A percentile compares a stretch with the other conserved stretches of the same genome.
These are phyloP conservation scores for Bujurquina vittata DNA, from an alignment of 2,113 vertebrate species.

Conservation along the genomic window DNA sequence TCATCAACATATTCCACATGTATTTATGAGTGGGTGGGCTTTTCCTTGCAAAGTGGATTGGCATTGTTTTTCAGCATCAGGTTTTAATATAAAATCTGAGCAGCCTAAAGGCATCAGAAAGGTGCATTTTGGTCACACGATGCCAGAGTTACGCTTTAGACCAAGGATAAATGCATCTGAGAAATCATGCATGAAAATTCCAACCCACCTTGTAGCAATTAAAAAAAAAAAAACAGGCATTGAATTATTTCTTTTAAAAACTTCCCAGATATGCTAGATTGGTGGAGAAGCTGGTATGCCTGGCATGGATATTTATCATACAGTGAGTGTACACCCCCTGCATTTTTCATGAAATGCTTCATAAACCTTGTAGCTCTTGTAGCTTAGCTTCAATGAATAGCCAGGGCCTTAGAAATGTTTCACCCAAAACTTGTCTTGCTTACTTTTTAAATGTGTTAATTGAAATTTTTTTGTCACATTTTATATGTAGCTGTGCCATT, in stretches of 20 bases:
- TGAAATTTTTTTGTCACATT: background rate
- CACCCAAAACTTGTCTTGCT: background rate
- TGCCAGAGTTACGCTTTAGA: background rate
- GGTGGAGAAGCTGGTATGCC: no score
- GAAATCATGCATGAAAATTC: background rate
- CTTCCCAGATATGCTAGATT: background rate
- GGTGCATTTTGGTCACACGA: background rate
- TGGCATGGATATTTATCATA: background rate
- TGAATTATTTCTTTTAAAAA: background rate
- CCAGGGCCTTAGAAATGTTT: background rate
- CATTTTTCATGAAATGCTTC: background rate
- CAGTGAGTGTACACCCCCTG: background rate
- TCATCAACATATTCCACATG: constrained; percentile 22
- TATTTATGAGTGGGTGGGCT: constrained; percentile 26
- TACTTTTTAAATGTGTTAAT: background rate
- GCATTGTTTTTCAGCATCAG: background rate
- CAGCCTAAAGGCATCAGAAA: constrained; percentile 33
- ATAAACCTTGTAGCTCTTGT: background rate
- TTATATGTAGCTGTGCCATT: background rate
- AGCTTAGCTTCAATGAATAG: background rate
- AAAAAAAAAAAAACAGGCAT: background rate
- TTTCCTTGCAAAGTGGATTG: constrained; percentile 4
- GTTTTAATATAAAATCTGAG: constrained; percentile 15
- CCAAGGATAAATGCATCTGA: no score
- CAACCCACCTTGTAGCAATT: background rate